phyloP scores from a whole-genome alignment of 2,113 vertebrate genomes.

The Oncorhynchus tshawytscha region DNA sequence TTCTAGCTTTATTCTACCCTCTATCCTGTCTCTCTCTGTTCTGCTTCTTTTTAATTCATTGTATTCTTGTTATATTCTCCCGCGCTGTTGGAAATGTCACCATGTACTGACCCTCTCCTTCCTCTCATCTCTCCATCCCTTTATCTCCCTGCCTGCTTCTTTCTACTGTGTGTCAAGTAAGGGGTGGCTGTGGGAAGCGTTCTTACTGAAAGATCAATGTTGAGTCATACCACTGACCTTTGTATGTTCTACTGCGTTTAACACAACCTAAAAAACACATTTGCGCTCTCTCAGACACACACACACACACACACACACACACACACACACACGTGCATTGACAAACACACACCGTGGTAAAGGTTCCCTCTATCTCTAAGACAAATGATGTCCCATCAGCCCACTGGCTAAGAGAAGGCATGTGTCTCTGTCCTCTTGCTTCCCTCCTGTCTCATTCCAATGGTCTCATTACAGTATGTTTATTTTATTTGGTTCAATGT shows the following conservation, averaged over 20 bases:
- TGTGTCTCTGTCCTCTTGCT: not conserved
- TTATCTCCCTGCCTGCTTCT: not conserved
- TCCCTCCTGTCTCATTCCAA: too few species aligned
- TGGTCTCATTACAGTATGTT: too few species aligned
- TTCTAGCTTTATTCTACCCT: not conserved
- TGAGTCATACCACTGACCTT: slow-evolving; percentile 68
- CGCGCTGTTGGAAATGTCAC: slow-evolving; percentile 65
- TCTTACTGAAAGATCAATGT: slow-evolving; percentile 66
- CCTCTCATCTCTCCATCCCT: not conserved
- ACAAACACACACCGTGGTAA: not conserved
- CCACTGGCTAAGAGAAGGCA: not conserved
- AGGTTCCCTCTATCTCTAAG: not conserved
- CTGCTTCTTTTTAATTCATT: slow-evolving; percentile 17
- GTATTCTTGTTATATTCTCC: slow-evolving; percentile 46
- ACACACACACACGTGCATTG: not conserved
- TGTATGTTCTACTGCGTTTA: slow-evolving; percentile 57
- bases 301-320: not conserved
- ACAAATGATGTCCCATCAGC: not conserved
- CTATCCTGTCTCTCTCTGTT: slow-evolving; percentile 34
- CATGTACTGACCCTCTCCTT: slow-evolving; percentile 49
- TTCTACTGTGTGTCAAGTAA: slow-evolving; percentile 24
- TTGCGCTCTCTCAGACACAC: not conserved
- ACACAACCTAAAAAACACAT: not conserved
- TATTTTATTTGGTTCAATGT: too few species aligned
- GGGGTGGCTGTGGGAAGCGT: slow-evolving; percentile 56